Evolutionary conservation across 2,113 vertebrate species (phyloP).

Genomic region (Chaetorhynchus papuensis): DNA sequence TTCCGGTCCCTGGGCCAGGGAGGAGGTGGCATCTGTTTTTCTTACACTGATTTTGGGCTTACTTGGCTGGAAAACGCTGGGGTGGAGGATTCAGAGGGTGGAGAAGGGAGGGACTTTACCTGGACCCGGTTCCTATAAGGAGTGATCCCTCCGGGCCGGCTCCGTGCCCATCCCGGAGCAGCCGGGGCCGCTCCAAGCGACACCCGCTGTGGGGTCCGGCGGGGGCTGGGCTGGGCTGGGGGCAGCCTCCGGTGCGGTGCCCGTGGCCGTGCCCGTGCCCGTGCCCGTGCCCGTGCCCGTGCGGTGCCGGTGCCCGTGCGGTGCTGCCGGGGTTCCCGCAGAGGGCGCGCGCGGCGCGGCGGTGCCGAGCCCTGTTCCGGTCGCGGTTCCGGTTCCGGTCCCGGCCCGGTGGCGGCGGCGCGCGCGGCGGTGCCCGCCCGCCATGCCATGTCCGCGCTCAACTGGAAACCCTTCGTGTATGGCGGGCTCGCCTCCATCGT

Average conservation of each 20-base stretch:
- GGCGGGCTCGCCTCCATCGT: slow-evolving; percentile 94
- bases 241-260: too few species aligned
- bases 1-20: background rate
- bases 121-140: background rate
- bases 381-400: background rate
- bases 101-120: background rate
- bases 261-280: too few species aligned
- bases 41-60: background rate
- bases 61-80: background rate
- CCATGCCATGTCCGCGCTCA: slow-evolving; percentile 85
- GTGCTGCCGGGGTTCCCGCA: background rate
- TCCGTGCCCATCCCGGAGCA: too few species aligned
- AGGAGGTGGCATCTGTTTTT: background rate
- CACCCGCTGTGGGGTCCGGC: too few species aligned
- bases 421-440: background rate
- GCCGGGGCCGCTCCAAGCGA: too few species aligned
- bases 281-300: too few species aligned
- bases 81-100: too few species aligned
- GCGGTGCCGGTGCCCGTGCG: background rate
- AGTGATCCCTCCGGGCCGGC: accelerated
- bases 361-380: background rate
- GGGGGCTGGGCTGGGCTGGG: too few species aligned
- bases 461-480: slow-evolving; percentile 96
- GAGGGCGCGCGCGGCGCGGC: background rate
- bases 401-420: background rate